Base-by-base conservation (phyloP, 1,140 invertebrate species). In the Zaprionus lachaisei region DNA sequence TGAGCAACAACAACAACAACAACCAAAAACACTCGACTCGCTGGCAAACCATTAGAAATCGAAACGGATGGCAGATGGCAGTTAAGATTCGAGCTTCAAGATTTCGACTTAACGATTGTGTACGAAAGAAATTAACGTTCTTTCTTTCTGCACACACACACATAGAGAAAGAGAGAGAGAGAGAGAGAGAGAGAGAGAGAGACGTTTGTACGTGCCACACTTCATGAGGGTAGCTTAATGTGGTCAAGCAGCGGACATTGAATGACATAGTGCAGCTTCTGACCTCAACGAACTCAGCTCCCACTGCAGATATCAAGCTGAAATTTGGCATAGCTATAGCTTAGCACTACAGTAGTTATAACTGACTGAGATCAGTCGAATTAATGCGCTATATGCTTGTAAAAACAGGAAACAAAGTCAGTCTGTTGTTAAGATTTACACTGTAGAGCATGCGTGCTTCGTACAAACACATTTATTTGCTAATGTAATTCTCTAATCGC, bases 21-120 rank as follows among this genome's bases (percentile, higher is more conserved):
- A 60, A 66, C 6, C 7, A 31, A 7, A 7, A 31, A 31, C 71
- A 51, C 12, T 68, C 67, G 41, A 73, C 31, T 34, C 31, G 55
- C 55, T 65, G 28, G 57, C 41, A 62, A 62, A 38, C 66, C 66
- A 69, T 74, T 70, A 70, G 72, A 74, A 74, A 74, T 74, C 72
- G 72, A 74, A 74, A 70, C 72, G 72, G 20, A 12, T 24, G 47
- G 4, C 47, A 51, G 72, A 70, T 70, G 66, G 72, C 28, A 74
- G 72, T 74, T 70, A 74, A 74, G 72, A 74, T 74, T 62, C 37
- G 72, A 70, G 49, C 51, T 57, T 69, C 66, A 70, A 74, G 72
- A 74, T 74, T 70, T 74, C 66, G 62, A 63, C 58, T 70, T 74
- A 74, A 74, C 72, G 72, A 74, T 74, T 70, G 26, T 70, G 58